Percentiles rank a stretch among this genome's conserved stretches.
phyloP scores from a whole-genome alignment of 2,113 vertebrate genomes.

The Semicossyphus pulcher region DNA sequence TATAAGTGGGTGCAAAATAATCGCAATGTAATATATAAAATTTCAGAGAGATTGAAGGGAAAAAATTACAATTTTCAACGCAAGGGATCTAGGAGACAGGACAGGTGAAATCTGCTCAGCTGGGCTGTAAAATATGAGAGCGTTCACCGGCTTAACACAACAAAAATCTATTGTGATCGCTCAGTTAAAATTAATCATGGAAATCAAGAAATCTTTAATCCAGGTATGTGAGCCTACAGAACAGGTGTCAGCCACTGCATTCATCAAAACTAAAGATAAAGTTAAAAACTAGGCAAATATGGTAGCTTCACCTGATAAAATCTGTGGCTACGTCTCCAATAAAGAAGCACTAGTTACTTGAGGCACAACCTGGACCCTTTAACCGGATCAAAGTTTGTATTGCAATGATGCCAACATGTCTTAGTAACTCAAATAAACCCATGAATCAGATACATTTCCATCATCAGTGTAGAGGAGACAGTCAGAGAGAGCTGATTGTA shows the following conservation, averaged over 20 bases:
- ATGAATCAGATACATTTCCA: constrained; percentile 15
- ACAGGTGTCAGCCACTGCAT: neutral
- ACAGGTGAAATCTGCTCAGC: neutral
- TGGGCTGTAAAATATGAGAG: neutral
- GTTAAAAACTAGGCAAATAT: neutral
- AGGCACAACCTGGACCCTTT: neutral
- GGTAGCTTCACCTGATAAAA: neutral
- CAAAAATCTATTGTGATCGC: neutral
- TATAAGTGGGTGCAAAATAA: neutral
- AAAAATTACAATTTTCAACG: too few relatives aligned
- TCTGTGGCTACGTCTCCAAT: neutral
- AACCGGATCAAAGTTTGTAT: neutral
- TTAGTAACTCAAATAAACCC: neutral
- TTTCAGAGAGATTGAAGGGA: too few relatives aligned
- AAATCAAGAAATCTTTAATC: too few relatives aligned
- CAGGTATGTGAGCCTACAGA: neutral
- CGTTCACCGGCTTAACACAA: neutral
- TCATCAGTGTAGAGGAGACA: constrained; percentile 58
- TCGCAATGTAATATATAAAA: too few relatives aligned
- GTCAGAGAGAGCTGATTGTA: constrained; percentile 59
- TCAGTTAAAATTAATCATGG: too few relatives aligned
- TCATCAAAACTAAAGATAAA: neutral
- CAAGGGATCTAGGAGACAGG: too few relatives aligned
- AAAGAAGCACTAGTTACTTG: neutral
- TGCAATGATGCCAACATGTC: neutral